These are phyloP conservation scores for Ciconia stormi DNA, from an alignment of 2,113 vertebrate species.

Conservation along the genomic window DNA sequence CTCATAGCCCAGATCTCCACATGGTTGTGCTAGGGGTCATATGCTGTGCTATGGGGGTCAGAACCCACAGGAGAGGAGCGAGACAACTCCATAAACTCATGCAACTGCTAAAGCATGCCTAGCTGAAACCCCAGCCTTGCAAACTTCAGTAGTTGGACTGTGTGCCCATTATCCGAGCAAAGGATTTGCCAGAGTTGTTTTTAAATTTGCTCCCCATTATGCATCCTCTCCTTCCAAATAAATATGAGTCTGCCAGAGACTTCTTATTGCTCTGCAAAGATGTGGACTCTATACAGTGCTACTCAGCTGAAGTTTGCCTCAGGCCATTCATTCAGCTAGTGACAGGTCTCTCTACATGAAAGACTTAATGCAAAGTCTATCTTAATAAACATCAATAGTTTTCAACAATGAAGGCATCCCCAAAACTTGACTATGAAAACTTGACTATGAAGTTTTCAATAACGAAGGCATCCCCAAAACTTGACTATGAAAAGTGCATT, in stretches of 20 bases:
- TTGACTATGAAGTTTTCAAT: too few species aligned
- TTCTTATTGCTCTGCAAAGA: neutral
- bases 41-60: neutral
- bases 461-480: neutral
- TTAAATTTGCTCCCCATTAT: neutral
- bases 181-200: neutral
- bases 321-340: neutral
- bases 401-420: neutral
- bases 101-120: neutral
- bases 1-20: rapidly evolving
- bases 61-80: rapidly evolving
- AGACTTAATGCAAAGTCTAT: neutral
- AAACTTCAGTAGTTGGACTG: neutral
- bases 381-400: neutral
- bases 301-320: neutral
- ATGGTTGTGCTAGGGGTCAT: neutral
- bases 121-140: neutral
- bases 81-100: neutral
- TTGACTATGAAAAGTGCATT: neutral
- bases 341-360: neutral
- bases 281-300: neutral
- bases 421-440: neutral
- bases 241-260: neutral
- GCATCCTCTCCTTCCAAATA: neutral
- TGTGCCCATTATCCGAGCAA: neutral